phyloP scores from a whole-genome alignment of 2,797 vertebrate genomes.

The Pelobates cultripes region DNA sequence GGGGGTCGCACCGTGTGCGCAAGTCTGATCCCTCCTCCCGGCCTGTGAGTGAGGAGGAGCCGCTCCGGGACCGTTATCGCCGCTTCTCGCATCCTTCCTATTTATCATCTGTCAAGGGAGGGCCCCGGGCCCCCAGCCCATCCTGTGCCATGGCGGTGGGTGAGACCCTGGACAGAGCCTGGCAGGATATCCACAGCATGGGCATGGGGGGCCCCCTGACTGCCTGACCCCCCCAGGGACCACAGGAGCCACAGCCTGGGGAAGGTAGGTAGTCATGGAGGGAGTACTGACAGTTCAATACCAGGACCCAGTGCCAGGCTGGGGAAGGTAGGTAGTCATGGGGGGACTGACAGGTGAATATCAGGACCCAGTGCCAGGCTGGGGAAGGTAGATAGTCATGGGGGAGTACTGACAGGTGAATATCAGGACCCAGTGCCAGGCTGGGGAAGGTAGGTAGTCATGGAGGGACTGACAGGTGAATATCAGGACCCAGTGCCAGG shows the following conservation, averaged over 20 bases:
- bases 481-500: not conserved
- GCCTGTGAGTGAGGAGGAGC: not conserved
- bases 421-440: not conserved
- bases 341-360: too few relatives aligned
- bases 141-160: not conserved
- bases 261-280: accelerated
- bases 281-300: too few relatives aligned
- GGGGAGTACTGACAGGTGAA: too few relatives aligned
- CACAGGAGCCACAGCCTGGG: not conserved
- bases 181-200: not conserved
- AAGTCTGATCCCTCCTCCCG: not conserved
- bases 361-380: too few relatives aligned
- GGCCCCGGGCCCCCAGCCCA: not conserved
- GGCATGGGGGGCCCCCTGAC: not conserved
- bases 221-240: not conserved
- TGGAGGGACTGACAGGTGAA: too few relatives aligned
- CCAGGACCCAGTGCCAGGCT: too few relatives aligned
- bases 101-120: not conserved
- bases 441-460: accelerated
- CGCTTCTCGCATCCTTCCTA: not conserved
- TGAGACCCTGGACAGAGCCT: not conserved
- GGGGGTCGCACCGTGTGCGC: not conserved
- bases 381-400: too few relatives aligned
- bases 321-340: too few relatives aligned
- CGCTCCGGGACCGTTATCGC: not conserved